A percentile compares a stretch with the other conserved stretches of the same genome.
These are phyloP conservation scores for Penaeus indicus DNA, from an alignment of 1,140 invertebrate species.

Conservation along the genomic window DNA sequence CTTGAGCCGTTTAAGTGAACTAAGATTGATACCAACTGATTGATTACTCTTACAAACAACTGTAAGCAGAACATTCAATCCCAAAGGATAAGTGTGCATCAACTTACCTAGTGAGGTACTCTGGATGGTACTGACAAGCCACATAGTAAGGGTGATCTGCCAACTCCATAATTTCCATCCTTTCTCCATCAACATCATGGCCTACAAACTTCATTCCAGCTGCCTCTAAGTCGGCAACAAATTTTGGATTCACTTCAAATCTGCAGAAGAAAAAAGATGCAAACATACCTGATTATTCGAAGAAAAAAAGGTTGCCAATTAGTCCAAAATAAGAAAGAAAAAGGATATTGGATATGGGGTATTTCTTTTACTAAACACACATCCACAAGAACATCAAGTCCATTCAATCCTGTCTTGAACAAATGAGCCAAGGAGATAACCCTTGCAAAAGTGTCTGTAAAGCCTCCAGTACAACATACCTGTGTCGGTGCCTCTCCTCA, in stretches of 20 bases:
- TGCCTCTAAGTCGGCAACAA: constrained; percentile 83
- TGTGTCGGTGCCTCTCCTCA: constrained; percentile 97
- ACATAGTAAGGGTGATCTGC: constrained; percentile 91
- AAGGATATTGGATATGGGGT: neutral
- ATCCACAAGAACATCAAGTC: too few relatives aligned
- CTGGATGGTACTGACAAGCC: constrained; percentile 97
- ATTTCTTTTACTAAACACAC: too few relatives aligned
- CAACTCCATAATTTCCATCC: constrained; percentile 80
- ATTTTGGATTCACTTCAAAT: constrained; percentile 94
- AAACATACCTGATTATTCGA: neutral
- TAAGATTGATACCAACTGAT: too few relatives aligned
- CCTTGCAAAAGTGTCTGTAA: too few relatives aligned
- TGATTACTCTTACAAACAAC: neutral
- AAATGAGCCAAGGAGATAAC: too few relatives aligned
- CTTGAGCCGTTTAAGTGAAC: neutral
- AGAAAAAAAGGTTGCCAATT: neutral
- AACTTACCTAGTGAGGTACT: constrained; percentile 79
- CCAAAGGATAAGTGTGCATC: too few relatives aligned
- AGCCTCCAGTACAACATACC: constrained; percentile 71
- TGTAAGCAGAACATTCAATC: neutral
- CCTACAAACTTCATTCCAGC: constrained; percentile 94
- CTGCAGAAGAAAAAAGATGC: constrained; percentile 28
- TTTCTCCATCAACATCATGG: constrained; percentile 86
- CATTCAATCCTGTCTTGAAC: too few relatives aligned
- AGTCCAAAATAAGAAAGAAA: neutral